Conservation (phyloP, 1,140 invertebrate genomes). For the Drosophila rufa region DNA sequence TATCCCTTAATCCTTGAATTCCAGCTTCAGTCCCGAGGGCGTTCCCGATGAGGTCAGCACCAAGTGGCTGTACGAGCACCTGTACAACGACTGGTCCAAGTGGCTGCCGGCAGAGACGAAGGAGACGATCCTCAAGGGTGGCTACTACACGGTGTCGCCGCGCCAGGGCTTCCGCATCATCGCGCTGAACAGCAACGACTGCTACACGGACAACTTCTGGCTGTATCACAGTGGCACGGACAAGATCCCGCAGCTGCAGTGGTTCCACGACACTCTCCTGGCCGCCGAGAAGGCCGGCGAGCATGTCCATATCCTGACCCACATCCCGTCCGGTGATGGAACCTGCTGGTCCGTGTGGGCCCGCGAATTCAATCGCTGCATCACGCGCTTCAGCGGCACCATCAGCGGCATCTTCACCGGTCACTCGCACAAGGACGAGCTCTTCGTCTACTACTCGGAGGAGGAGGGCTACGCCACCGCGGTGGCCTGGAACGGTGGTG, state of each 20-base stretch:
- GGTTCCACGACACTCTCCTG: slow-evolving; percentile 90
- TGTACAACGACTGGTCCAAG: slow-evolving; percentile 88
- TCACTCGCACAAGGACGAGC: slow-evolving; percentile 92
- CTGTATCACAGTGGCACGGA: slow-evolving; percentile 78
- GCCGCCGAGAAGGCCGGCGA: slow-evolving; percentile 90
- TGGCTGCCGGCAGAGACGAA: slow-evolving; percentile 89
- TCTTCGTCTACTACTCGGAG: slow-evolving; percentile 89
- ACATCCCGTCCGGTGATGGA: slow-evolving; percentile 91
- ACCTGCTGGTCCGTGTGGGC: slow-evolving; percentile 90
- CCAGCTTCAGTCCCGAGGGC: slow-evolving; percentile 68
- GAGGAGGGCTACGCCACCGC: slow-evolving; percentile 86
- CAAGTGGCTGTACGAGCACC: slow-evolving; percentile 89
- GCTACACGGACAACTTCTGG: slow-evolving; percentile 91
- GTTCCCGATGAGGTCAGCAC: slow-evolving; percentile 86
- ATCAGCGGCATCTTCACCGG: slow-evolving; percentile 93
- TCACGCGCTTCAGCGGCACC: slow-evolving; percentile 88
- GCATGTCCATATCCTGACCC: slow-evolving; percentile 93
- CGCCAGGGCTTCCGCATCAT: slow-evolving; percentile 90
- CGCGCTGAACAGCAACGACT: slow-evolving; percentile 91
- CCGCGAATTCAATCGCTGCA: slow-evolving; percentile 88
- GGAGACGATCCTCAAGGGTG: slow-evolving; percentile 88
- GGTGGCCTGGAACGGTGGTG: slow-evolving; percentile 92
- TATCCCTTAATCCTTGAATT: not conserved
- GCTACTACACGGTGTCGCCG: slow-evolving; percentile 89
- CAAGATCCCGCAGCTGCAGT: slow-evolving; percentile 89